Base-by-base conservation (phyloP, 2,113 vertebrate species). In the Oplegnathus fasciatus region DNA sequence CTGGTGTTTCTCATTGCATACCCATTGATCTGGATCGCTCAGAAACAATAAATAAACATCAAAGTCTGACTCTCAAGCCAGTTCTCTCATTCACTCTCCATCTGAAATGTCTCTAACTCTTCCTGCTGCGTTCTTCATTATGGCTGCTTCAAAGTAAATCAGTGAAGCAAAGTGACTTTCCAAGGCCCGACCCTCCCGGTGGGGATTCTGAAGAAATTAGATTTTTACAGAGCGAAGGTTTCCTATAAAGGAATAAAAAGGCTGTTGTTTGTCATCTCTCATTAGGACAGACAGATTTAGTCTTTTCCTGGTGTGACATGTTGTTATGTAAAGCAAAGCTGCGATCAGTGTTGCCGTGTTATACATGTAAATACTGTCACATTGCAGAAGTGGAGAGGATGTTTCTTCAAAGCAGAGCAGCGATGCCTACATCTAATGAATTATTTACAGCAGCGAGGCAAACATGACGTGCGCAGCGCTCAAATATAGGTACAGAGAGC, bases 391-490 rank as follows among this genome's bases (percentile, higher is more conserved):
- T 52, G 54, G 70, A 75, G 42, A 71, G 67, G 77, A 88, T 67
- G 87, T 69, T 88, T 87, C 80, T 86, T 92, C 85, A 89, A 86
- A 83, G 83, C 46, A 1, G 67, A 80, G 80, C 57, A 70, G 85
- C 48, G 15, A 62, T 44, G 82, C 75, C 70, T 67, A 65, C 32
- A n/a, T 34, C 48, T n/a, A 30, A 86, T 94, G 86, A 93, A 93
- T 93, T 87, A 93, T 94, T 94, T 64, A 93, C 75, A 4, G 42
- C 75, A 3, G 62, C 10, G 30, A 30, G 62, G 73, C 77, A 87
- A 86, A 86, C 78, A 81, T 68, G 70, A 86, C 15, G 66, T 20
- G 32, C 14, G 24, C 81, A 3, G 61, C 32, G 61, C 78, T 91
- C 79, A 52, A 15, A 85, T 89, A 82, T 58, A 83, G 86, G 83